Percentiles rank a stretch among this genome's conserved stretches.
These are phyloP conservation scores for Muntiacus muntjak DNA, from an alignment of 2,113 vertebrate species.

Conservation along the genomic window DNA sequence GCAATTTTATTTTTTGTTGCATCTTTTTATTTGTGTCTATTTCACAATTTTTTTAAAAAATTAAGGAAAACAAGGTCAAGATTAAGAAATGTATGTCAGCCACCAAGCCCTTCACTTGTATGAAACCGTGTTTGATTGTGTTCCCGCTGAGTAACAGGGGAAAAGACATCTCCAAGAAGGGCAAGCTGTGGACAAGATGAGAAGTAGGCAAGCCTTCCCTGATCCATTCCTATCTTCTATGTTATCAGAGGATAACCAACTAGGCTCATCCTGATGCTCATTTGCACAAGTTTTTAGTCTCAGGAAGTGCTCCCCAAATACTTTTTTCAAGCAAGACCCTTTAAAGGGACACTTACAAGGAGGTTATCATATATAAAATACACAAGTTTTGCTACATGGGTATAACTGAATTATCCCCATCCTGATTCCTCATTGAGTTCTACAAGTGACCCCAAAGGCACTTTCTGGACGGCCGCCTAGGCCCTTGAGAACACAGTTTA, in stretches of 20 bases:
- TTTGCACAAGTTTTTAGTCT: neutral
- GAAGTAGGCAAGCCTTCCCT: neutral
- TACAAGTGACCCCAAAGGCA: neutral
- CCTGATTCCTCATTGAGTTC: neutral
- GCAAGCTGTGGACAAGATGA: neutral
- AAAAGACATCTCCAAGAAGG: neutral
- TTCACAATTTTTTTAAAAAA: neutral
- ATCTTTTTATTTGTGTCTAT: neutral
- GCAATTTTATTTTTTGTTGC: neutral
- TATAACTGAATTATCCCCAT: neutral
- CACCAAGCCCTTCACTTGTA: neutral
- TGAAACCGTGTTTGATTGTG: neutral
- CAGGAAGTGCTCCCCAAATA: neutral
- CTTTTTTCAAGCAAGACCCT: neutral
- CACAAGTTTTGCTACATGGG: rapidly evolving
- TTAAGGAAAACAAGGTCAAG: neutral
- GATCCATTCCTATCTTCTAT: neutral
- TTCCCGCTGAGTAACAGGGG: neutral
- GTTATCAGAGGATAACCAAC: neutral
- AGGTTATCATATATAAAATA: neutral
- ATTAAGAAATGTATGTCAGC: neutral
- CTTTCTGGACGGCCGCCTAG: neutral
- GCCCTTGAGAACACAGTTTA: neutral
- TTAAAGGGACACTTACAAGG: neutral
- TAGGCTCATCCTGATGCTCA: neutral